Conservation (phyloP, 2,888 invertebrate species). For the Mythimna albipuncta region DNA sequence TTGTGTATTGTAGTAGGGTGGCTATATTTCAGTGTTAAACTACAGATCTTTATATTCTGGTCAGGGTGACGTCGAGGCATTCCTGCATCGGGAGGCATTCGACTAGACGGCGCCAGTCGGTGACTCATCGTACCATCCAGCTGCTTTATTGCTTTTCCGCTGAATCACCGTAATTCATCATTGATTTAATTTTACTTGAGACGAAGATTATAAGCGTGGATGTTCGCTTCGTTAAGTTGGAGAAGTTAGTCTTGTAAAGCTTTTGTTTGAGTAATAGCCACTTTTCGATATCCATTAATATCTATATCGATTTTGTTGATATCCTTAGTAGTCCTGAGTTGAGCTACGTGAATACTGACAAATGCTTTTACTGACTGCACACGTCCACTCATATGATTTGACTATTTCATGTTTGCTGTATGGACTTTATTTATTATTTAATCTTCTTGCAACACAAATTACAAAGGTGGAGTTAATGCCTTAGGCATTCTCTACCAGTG, state of each 20-base stretch:
- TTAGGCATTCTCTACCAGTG: no score
- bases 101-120: constrained; percentile 79
- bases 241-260: constrained; percentile 39
- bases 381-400: no score
- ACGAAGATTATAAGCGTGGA: constrained; percentile 58
- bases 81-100: constrained; percentile 69
- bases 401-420: no score
- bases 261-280: constrained; percentile 40
- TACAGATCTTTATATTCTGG: constrained; percentile 63
- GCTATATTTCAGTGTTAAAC: constrained; percentile 51
- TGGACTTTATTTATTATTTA: no score
- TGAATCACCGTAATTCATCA: constrained; percentile 76
- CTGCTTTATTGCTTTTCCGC: constrained; percentile 76
- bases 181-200: constrained; percentile 68
- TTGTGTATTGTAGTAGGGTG: constrained; percentile 40
- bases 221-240: constrained; percentile 45
- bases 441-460: no score
- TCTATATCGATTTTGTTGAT: constrained; percentile 26
- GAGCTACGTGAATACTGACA: no score
- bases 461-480: no score
- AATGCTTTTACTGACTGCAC: no score
- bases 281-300: constrained; percentile 40
- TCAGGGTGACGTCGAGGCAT: constrained; percentile 65
- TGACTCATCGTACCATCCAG: constrained; percentile 75
- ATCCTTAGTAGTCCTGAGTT: no score